Conservation (phyloP, 92 coral and sea anemone genomes). For the Zoanthus sociatus region DNA sequence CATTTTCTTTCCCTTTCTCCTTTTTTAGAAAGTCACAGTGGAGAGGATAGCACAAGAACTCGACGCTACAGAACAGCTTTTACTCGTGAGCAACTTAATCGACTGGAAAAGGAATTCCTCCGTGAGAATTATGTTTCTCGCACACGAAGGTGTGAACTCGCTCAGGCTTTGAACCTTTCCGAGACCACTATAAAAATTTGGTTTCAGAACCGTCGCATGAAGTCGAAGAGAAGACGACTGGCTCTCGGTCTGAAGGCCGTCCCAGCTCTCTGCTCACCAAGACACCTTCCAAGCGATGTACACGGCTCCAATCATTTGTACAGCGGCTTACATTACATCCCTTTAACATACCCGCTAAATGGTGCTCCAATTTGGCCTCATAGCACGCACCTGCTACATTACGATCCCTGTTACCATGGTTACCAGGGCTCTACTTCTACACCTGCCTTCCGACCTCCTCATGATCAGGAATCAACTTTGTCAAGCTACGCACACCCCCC, state of each 20-base stretch:
- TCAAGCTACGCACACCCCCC: slow-evolving; percentile 21
- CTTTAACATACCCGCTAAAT: slow-evolving; percentile 84
- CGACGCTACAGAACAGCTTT: slow-evolving; percentile 91
- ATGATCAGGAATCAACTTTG: slow-evolving; percentile 32
- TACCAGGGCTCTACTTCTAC: slow-evolving; percentile 53
- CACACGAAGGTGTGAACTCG: slow-evolving; percentile 86
- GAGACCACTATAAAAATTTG: slow-evolving; percentile 93
- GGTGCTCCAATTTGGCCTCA: slow-evolving; percentile 86
- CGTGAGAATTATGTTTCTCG: slow-evolving; percentile 91
- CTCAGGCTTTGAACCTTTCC: slow-evolving; percentile 79
- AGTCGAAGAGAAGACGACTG: slow-evolving; percentile 86
- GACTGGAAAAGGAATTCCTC: slow-evolving; percentile 88
- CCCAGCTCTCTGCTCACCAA: slow-evolving; percentile 76
- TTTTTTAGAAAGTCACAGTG: slow-evolving; percentile 33
- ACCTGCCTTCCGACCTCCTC: slow-evolving; percentile 37
- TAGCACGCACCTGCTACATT: slow-evolving; percentile 82
- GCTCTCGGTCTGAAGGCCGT: slow-evolving; percentile 90
- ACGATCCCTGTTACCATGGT: slow-evolving; percentile 83
- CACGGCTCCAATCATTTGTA: slow-evolving; percentile 78
- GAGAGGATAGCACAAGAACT: slow-evolving; percentile 72
- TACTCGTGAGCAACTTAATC: slow-evolving; percentile 87
- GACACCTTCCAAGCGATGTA: slow-evolving; percentile 74
- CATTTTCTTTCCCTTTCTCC: not conserved
- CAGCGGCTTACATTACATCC: slow-evolving; percentile 88
- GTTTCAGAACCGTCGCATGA: slow-evolving; percentile 94